Percentiles rank a stretch among this genome's conserved stretches.
These are phyloP conservation scores for Lagopus leucura DNA, from an alignment of 2,113 vertebrate species.

Conservation along the genomic window DNA sequence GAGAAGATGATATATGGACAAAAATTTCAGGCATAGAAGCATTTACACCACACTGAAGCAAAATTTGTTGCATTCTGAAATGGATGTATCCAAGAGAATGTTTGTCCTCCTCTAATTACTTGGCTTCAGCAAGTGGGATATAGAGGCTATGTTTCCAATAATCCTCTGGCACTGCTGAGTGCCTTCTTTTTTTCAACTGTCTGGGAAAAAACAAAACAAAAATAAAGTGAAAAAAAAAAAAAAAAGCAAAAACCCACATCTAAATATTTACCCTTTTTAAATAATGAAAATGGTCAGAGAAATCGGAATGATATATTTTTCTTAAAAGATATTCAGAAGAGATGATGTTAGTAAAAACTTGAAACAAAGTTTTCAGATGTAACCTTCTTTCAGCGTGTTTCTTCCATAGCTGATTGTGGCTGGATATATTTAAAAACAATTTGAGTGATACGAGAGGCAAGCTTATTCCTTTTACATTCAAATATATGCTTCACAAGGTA, in stretches of 20 bases:
- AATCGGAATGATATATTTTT: not conserved
- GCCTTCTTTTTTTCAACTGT: not conserved
- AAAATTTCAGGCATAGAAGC: not conserved
- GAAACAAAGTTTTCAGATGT: not conserved
- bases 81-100: not conserved
- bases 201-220: conserved; percentile 11
- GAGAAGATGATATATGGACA: not conserved
- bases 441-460: conserved; percentile 17
- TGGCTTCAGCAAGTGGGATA: not conserved
- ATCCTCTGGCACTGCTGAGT: not conserved
- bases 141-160: not conserved
- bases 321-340: not conserved
- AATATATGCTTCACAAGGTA: conserved; percentile 19
- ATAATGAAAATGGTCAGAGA: conserved; percentile 17
- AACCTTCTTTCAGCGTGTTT: not conserved
- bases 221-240: not conserved
- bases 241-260: fast-evolving
- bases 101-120: not conserved
- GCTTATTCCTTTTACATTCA: conserved; percentile 25
- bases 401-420: not conserved
- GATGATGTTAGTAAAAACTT: not conserved
- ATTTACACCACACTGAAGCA: not conserved
- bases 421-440: conserved; percentile 39
- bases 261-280: not conserved
- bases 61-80: not conserved